These are phyloP conservation scores for Pentamera pediparva DNA, from an alignment of 53 echinoderm and acorn worm species.

Conservation along the genomic window DNA sequence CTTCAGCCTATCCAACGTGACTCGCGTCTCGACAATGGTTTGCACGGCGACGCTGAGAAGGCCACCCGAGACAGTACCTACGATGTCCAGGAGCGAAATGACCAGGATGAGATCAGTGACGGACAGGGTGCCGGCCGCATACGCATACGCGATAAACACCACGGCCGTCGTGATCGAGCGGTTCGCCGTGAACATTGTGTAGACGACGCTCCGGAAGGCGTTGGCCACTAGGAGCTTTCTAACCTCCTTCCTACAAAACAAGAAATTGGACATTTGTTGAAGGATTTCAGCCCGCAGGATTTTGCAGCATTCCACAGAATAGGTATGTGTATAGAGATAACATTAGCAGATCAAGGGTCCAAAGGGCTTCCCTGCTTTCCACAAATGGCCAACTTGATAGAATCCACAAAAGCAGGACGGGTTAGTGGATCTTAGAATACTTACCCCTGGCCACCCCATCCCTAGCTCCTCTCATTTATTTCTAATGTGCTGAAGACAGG, in stretches of 20 bases:
- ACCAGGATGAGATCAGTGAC: constrained; percentile 1
- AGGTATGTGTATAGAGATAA: no score
- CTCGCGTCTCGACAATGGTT: neutral
- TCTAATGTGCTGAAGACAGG: no score
- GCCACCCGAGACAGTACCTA: constrained; percentile 26
- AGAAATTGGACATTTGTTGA: neutral
- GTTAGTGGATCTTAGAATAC: no score
- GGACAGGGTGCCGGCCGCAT: neutral
- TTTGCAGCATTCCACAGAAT: no score
- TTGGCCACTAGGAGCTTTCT: constrained; percentile 18
- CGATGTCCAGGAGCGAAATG: constrained; percentile 17
- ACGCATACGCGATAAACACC: constrained; percentile 17
- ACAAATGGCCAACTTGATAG: no score
- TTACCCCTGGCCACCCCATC: no score
- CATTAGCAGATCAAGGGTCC: no score
- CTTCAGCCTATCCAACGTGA: constrained; percentile 15
- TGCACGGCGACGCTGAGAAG: constrained; percentile 7
- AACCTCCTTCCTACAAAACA: constrained; percentile 13
- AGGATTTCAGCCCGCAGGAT: no score
- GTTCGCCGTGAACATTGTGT: constrained; percentile 16
- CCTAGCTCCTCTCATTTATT: no score
- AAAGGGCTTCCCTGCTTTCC: no score
- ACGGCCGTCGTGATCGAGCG: constrained; percentile 15
- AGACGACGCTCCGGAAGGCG: constrained; percentile 13
- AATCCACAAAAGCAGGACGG: no score